Evolutionary conservation across 1,140 invertebrate genomes (phyloP), one percentile per base, ranked within the genome.

Genomic region (Galendromus occidentalis): DNA sequence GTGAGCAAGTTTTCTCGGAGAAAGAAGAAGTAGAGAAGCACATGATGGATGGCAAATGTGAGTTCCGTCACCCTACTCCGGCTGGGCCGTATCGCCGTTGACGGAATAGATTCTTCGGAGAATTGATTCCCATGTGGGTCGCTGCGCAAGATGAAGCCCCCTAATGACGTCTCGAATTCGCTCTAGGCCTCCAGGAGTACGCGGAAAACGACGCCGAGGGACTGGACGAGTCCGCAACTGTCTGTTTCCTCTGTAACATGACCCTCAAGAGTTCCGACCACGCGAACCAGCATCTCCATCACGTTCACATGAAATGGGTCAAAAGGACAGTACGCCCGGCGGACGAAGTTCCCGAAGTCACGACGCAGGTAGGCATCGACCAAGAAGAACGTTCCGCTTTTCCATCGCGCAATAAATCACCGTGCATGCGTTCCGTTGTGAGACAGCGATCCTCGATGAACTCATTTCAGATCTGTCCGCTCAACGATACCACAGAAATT

Each of bases 231-330:
- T 47, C 65, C 17, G 68, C 42, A 14, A 68, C 65, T n/a, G 66
- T 67, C 22, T 70, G 69, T 39, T 70, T 69, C 42, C 42, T 70
- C 25, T 70, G 69, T 30, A 69, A 47, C 28, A 66, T 70, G 67
- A 65, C 66, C 42, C 69, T 70, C 30, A 33, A 65, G 25, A 69
- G 7, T 42, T 44, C 63, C 12, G 65, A 69, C 59, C 44, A 68
- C 7, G 65, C 65, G n/a, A 59, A 47, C 30, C 66, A 69, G 39
- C 69, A 70, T 66, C 65, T 68, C 39, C 69, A 70, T 67, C 69
- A 70, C 68, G 67, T 70, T 12, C 69, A 70, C 42, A 70, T 70
- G 69, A 22, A 68, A 64, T 70, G 69, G 69, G 69, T 70, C 0
- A 64, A 28, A 7, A 67, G 67, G 33, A 59, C 28, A 25, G 51